Percentiles rank a stretch among this genome's conserved stretches.
Evolutionary conservation across 2,797 vertebrate species (phyloP).

Genomic region (Mormyrus proboscirostris): DNA sequence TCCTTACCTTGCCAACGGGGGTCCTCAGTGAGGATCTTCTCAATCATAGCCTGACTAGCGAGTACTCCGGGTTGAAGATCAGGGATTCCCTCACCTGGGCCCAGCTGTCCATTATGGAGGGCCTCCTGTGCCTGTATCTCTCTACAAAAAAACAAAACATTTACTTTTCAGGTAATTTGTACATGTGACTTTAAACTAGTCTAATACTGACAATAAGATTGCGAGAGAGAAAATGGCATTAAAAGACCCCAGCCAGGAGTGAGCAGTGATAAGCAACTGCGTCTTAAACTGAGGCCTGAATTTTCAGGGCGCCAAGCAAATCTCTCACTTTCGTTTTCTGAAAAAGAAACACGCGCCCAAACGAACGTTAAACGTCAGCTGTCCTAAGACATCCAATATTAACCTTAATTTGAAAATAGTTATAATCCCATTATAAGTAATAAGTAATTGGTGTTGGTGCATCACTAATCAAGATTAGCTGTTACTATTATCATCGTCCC

Average conservation of each 20-base stretch:
- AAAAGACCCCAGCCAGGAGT: neutral
- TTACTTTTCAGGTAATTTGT: slow-evolving; percentile 13
- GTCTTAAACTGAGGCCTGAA: neutral
- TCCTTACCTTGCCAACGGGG: slow-evolving; percentile 86
- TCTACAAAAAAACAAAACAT: slow-evolving; percentile 49
- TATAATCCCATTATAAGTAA: neutral
- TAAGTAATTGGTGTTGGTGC: neutral
- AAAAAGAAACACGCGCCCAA: neutral
- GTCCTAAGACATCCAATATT: neutral
- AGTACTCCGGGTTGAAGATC: slow-evolving; percentile 83
- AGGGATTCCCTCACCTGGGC: slow-evolving; percentile 72
- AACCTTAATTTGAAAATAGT: neutral
- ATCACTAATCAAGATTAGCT: neutral
- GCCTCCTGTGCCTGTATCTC: slow-evolving; percentile 90
- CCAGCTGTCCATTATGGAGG: slow-evolving; percentile 80
- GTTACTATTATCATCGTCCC: neutral
- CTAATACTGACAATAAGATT: neutral
- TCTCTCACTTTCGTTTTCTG: neutral
- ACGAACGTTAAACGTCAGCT: neutral
- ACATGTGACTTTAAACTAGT: neutral
- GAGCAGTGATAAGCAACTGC: neutral
- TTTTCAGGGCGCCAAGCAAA: neutral
- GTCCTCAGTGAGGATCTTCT: slow-evolving; percentile 86
- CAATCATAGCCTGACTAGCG: slow-evolving; percentile 90
- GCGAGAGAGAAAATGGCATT: neutral